These are phyloP conservation scores for Epizoanthus ramosus DNA, from an alignment of 92 coral and sea anemone genomes.

Conservation along the genomic window DNA sequence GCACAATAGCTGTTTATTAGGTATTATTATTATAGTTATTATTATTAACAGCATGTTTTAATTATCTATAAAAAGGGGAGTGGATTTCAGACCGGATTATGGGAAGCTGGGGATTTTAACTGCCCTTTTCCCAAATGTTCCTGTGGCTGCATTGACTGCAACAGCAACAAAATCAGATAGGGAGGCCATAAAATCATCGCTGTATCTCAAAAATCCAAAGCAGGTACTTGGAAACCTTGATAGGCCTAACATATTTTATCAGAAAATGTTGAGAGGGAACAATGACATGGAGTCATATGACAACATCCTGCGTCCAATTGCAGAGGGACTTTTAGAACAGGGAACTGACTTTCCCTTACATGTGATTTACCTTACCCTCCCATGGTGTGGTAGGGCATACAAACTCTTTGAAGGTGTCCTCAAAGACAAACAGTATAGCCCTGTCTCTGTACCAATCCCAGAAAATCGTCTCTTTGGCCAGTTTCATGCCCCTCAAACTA, in stretches of 20 bases:
- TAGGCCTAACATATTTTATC: conserved; percentile 43
- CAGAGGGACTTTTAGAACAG: conserved; percentile 19
- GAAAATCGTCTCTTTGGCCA: conserved; percentile 44
- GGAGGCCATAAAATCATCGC: conserved; percentile 19
- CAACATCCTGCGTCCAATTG: conserved; percentile 45
- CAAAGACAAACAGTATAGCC: conserved; percentile 50
- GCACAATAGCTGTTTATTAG: too few species aligned
- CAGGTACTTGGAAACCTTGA: conserved; percentile 42
- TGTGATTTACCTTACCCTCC: conserved; percentile 48
- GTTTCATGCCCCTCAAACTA: conserved; percentile 40
- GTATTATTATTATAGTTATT: too few species aligned
- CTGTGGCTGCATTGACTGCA: conserved; percentile 69
- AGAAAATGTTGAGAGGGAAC: conserved; percentile 47
- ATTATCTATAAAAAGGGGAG: conserved; percentile 27
- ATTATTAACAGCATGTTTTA: too few species aligned
- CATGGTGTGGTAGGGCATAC: conserved; percentile 62
- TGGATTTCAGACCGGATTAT: conserved; percentile 63
- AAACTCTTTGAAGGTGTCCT: conserved; percentile 47
- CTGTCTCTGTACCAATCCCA: neutral
- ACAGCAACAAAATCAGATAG: conserved; percentile 56
- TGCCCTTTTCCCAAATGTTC: conserved; percentile 56
- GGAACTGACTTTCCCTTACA: conserved; percentile 49
- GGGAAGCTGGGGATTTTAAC: conserved; percentile 52
- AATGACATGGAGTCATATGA: conserved; percentile 49
- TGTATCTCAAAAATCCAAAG: conserved; percentile 30